Conservation (phyloP, 2,888 invertebrate genomes). For the Augiades crinisus region DNA sequence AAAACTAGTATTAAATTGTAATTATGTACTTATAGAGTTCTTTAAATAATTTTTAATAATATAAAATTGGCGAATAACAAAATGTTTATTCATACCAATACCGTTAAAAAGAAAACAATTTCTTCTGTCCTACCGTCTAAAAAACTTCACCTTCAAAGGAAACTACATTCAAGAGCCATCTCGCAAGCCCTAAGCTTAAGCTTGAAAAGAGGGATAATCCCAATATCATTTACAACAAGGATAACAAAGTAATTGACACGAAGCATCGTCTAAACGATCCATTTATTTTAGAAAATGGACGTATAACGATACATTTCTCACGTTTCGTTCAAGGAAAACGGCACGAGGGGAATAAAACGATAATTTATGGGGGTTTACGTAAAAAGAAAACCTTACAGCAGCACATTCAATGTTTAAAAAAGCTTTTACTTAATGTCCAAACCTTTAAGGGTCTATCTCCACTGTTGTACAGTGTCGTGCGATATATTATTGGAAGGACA, state of each 20-base stretch:
- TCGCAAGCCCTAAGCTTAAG: background rate
- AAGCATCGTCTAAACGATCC: constrained; percentile 25
- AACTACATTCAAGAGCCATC: too few species aligned
- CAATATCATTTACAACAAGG: constrained; percentile 19
- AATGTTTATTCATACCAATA: too few species aligned
- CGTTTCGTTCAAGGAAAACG: constrained; percentile 27
- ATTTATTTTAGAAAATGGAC: constrained; percentile 26
- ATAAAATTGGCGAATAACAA: too few species aligned
- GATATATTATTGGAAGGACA: too few species aligned
- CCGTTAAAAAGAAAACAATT: too few species aligned
- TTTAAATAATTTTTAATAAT: too few species aligned
- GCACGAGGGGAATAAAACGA: constrained; percentile 27
- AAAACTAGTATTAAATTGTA: too few species aligned
- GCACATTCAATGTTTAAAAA: constrained; percentile 26
- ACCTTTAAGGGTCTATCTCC: background rate
- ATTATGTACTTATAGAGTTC: too few species aligned
- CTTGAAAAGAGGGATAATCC: background rate
- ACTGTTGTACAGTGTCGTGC: background rate
- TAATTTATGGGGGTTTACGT: constrained; percentile 25
- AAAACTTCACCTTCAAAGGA: too few species aligned
- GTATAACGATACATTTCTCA: constrained; percentile 27
- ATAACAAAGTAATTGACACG: constrained; percentile 26
- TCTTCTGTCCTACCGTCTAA: too few species aligned
- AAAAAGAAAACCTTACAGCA: constrained; percentile 20
- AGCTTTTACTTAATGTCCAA: constrained; percentile 18